phyloP scores from a whole-genome alignment of 2,888 invertebrate genomes.

The Philopedon plagiatum region DNA sequence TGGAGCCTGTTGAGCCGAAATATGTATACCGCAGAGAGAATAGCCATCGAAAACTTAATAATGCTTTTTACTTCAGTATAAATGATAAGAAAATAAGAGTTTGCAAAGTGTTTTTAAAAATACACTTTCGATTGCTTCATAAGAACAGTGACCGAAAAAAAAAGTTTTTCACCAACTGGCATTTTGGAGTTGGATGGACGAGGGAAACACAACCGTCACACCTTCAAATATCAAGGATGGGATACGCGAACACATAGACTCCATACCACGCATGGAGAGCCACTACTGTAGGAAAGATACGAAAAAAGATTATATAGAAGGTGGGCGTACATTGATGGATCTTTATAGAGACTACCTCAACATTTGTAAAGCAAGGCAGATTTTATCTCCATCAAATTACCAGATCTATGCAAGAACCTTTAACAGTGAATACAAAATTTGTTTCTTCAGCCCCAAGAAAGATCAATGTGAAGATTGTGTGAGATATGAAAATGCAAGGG shows the following conservation, averaged over 20 bases:
- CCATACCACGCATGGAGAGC: slow-evolving; percentile 45
- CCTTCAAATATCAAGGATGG: slow-evolving; percentile 19
- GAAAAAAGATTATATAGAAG: slow-evolving; percentile 40
- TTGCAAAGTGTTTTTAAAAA: slow-evolving; percentile 32
- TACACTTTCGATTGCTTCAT: slow-evolving; percentile 24
- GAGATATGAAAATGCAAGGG: slow-evolving; percentile 29
- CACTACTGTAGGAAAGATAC: slow-evolving; percentile 46
- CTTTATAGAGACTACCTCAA: slow-evolving; percentile 48
- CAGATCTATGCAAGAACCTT: slow-evolving; percentile 47
- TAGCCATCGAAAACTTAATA: background rate
- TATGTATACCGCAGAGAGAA: background rate
- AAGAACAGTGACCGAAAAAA: slow-evolving; percentile 28
- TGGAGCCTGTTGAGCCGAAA: slow-evolving; percentile 1
- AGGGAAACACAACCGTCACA: slow-evolving; percentile 9
- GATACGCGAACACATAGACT: slow-evolving; percentile 42
- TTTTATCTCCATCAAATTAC: slow-evolving; percentile 43
- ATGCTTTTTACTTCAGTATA: slow-evolving; percentile 13
- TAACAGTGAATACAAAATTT: slow-evolving; percentile 46
- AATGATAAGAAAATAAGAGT: slow-evolving; percentile 6
- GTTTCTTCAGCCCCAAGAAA: slow-evolving; percentile 45
- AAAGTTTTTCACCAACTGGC: slow-evolving; percentile 7
- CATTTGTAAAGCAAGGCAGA: slow-evolving; percentile 37
- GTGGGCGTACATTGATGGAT: slow-evolving; percentile 48
- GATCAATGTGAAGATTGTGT: slow-evolving; percentile 35
- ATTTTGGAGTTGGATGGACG: slow-evolving; percentile 9